These are phyloP conservation scores for Calypte anna DNA, from an alignment of 2,113 vertebrate genomes.

Conservation along the genomic window DNA sequence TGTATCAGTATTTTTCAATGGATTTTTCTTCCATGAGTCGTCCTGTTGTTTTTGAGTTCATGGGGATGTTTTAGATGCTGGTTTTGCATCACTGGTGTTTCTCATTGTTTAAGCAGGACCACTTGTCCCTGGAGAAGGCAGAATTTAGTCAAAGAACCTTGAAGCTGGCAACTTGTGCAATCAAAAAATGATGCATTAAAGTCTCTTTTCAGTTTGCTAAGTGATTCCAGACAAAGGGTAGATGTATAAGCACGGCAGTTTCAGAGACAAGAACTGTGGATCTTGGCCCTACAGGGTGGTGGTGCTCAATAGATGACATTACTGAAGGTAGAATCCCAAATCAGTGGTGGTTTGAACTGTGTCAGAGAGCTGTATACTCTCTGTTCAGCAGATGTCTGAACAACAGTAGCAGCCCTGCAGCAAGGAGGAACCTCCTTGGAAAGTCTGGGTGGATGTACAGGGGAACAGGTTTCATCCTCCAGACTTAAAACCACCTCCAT, in stretches of 20 bases:
- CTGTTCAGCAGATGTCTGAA: neutral
- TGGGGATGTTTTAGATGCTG: neutral
- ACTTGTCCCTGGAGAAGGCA: neutral
- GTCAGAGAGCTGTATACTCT: neutral
- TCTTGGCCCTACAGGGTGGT: neutral
- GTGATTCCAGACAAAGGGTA: neutral
- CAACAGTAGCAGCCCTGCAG: neutral
- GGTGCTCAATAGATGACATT: neutral
- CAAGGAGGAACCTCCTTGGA: neutral
- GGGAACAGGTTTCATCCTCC: neutral
- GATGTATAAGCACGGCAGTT: neutral
- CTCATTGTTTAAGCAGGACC: neutral
- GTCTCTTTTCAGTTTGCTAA: neutral
- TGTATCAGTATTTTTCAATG: slow-evolving; percentile 21
- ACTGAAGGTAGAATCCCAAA: neutral
- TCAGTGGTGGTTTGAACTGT: neutral
- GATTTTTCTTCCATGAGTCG: slow-evolving; percentile 9
- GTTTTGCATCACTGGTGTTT: slow-evolving; percentile 12
- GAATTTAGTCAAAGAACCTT: slow-evolving; percentile 2
- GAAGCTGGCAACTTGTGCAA: neutral
- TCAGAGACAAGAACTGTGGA: neutral
- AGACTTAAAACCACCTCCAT: neutral
- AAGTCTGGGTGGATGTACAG: neutral
- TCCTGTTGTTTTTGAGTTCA: neutral
- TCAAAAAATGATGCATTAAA: neutral